Evolutionary conservation across 2,113 vertebrate genomes (phyloP), one percentile per base, ranked within the genome.

Genomic region (Antechinus stuartii): DNA sequence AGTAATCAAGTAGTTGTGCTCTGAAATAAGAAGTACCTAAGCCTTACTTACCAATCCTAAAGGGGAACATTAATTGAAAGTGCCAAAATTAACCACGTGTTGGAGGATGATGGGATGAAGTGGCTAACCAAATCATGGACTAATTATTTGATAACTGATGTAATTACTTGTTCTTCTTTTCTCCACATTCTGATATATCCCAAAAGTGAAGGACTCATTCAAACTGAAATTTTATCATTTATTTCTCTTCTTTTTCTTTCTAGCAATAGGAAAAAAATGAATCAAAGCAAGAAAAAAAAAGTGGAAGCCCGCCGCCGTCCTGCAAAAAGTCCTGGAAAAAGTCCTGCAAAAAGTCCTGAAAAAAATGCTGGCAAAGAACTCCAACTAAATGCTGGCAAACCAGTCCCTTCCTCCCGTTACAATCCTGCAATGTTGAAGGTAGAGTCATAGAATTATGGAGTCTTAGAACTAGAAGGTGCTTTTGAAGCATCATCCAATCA

Each of bases 381-480:
- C 4, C 49, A 49, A 49, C 4, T 49, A 68, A 2, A 7, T 91
- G 91, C 93, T 54, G 0, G 27, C 7, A 93, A 97, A 76, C 22
- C 1, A 27, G 91, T 97, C 22, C 95, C 97, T 91, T 27, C 27
- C 0, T 94, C 96, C 6, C 93, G 76, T 46, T 54, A 26, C 76
- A 89, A 89, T 6, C 89, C n/a, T 9, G 42, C 94, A 0, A 93
- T 98, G 53, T 47, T 98, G 76, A 97, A 98, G 97, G 97, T 98
- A 94, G 30, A 2, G 30, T 5, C 0, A 12, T 47, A 27, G 54
- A 23, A 10, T 56, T 22, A 42, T 42, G n/a, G 68, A 84, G 7
- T 42, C 7, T 93, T 23, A 22, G 42, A 56, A 49, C 49, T 23
- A 55, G n/a, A 76, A 42, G n/a, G 46, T 10, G n/a, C 0, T 8